Base-by-base conservation (phyloP, 2,888 invertebrate species). In the Lutraria lutraria region DNA sequence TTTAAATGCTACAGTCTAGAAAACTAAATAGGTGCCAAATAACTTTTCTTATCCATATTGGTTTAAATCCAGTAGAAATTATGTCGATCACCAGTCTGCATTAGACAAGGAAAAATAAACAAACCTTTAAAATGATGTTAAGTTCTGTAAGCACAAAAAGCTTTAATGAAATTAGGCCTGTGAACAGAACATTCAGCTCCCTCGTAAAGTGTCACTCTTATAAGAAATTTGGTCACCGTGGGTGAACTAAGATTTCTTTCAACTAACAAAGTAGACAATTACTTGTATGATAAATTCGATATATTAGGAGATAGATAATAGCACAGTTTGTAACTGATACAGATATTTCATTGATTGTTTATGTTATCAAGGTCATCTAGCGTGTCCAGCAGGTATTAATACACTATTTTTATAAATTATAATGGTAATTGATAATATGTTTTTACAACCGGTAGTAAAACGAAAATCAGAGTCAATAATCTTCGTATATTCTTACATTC, bases 281-380 rank as follows among this genome's bases (percentile, higher is more conserved):
- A 15, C 16, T 83, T 53, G 21, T 29, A 56, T 52, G 34, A 29
- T 85, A 56, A 56, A 56, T 72, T 10, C 53, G 0, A 31, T 54
- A 81, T 25, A 52, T 54, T 79, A 79, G 29, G 72, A 76, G 79
- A 79, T 52, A 85, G 76, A 25, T 79, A 79, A 56, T 85, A 85
- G 8, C 16, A 31, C 56, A 53, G 56, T 79, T 79, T 56, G 85
- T 85, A 85, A 79, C 79, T 85, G 76, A 85, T 85, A 53, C 56
- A 21, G 56, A 76, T 85, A 68, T 79, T 25, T n/a, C 34, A 76
- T 34, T 85, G 79, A 76, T 31, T 72, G 76, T 25, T 68, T 68
- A 25, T 76, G 31, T 56, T 76, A 79, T 85, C 85, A 29, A 31
- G 85, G 85, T 85, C 76, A 85, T 85, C 85, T 72, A 79, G 54